Evolutionary conservation across 2,113 vertebrate genomes (phyloP), one percentile per base, ranked within the genome.

Genomic region (Hymenochirus boettgeri): DNA sequence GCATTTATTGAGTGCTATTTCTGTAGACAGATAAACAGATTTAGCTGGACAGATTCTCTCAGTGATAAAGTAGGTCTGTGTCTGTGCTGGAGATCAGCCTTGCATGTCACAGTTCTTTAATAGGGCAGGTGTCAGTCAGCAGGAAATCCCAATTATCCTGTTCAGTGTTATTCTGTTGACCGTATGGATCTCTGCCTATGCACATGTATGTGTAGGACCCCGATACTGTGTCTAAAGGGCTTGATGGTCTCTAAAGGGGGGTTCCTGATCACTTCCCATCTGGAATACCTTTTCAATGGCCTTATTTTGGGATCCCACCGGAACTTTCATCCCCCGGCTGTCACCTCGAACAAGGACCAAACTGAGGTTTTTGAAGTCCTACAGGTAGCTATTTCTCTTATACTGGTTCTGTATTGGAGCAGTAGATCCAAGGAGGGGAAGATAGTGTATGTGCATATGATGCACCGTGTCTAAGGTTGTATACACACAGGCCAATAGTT

Each of bases 311-410:
- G 86, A 89, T 70, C 70, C 74, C 58, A 64, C 75, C 2, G 82
- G 79, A 82, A 59, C 63, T 50, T 75, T 79, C 35, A 62, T 59
- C 47, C 67, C 83, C 65, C 72, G 52, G 74, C 64, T 64, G 0
- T 69, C 87, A 72, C 71, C 79, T 69, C 84, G 78, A 77, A 79
- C 80, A 74, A 87, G 83, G 74, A 82, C 85, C 72, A 87, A 85
- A 74, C 79, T 84, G 47, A 82, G 77, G 29, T 83, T 92, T 74
- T 80, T 85, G 59, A 92, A 92, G 73, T 93, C 91, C 26, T 92
- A 86, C 89, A 93, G 91, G 91, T 93, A 92, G 57, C 42, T 60
- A 13, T 0, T n/a, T n/a, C n/a, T n/a, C n/a, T n/a, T n/a, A n/a
- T n/a, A n/a, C n/a, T n/a, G n/a, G n/a, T n/a, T n/a, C n/a, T n/a